Evolutionary conservation across 2,888 invertebrate genomes (phyloP), one percentile per base, ranked within the genome.

Genomic region (Lysandra bellargus): DNA sequence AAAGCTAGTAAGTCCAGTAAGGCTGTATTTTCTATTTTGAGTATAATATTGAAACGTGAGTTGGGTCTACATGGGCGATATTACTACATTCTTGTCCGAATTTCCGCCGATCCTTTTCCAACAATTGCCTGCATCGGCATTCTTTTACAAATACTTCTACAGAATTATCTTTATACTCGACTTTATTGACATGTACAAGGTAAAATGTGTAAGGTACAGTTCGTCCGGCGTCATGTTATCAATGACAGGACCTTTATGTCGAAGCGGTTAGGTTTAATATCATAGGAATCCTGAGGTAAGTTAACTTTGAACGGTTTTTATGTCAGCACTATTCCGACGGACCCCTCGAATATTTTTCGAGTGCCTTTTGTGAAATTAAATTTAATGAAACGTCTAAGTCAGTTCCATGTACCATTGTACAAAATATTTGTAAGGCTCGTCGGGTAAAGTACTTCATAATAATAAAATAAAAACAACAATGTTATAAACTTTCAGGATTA

Each of bases 171-270:
- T 76, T 30, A 53, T 76, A 76, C 30, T 57, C 53, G n/a, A 76
- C 53, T 76, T 76, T 76, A 76, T 76, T 76, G 76, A 57, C 76
- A 37, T 53, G 33, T 76, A 76, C 76, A 76, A 76, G 76, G 76
- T 57, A 53, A 76, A 76, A 76, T 76, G 76, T 75, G 12, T 75
- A 23, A 49, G 75, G 69, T 17, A 57, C 17, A 57, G 57, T 17
- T 17, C 57, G 57, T 17, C 57, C 57, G 3, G 17, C 57, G 17
- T 57, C 17, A 49, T 49, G 12, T 49, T 17, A 57, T 57, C 57
- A 4, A 17, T 57, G 57, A 57, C 57, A 57, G 17, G 17, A 17
- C 17, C 57, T 17, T 14, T 57, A 57, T 57, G 57, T 1, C 57
- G 14, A 4, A 57, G 17, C 3, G 4, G 57, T 57, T 17, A 17